Base-by-base conservation (phyloP, 2,113 vertebrate species). In the Psilopsiagon aurifrons region DNA sequence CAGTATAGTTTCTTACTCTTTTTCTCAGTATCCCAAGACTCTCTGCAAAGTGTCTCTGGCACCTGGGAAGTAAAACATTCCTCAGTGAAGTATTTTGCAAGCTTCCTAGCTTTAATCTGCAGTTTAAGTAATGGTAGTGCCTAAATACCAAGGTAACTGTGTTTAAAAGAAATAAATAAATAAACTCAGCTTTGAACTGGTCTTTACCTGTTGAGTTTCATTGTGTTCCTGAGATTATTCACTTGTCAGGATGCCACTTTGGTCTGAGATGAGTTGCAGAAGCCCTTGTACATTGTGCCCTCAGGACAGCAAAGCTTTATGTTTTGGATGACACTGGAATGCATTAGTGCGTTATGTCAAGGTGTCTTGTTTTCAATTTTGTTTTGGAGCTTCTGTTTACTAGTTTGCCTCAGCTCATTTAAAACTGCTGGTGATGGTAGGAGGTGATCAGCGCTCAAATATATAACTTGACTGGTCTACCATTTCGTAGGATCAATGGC, bases 191-290 rank as follows among this genome's bases (percentile, higher is more conserved):
- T 97, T 97, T 97, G 93, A 97, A 97, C 96, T 97, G 92, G 96
- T 97, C 90, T 96, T 97, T 87, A 93, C 96, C 97, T 97, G 96
- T 71, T 97, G 91, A 95, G 88, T 92, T 96, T 93, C 89, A 94
- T 90, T 97, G 82, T 97, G 47, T 87, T 57, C 54, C 69, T 41
- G 90, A 92, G 93, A 96, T 96, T 91, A 95, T 70, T 90, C 60
- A 47, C 92, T 90, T 97, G 96, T 97, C 96, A 96, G 82, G 79
- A 54, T 95, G 74, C 82, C 83, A 68, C 81, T 78, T 74, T 68
- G 93, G 78, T 77, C 54, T 83, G 79, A 88, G 95, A 96, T 86
- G 94, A 97, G 86, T 92, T 94, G 95, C 92, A 92, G 90, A 59
- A 94, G 77, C 91, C n/a, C 77, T 90, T 75, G 19, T 79, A 67